Base-by-base conservation (phyloP, 2,888 invertebrate species). In the Spialia ferax region DNA sequence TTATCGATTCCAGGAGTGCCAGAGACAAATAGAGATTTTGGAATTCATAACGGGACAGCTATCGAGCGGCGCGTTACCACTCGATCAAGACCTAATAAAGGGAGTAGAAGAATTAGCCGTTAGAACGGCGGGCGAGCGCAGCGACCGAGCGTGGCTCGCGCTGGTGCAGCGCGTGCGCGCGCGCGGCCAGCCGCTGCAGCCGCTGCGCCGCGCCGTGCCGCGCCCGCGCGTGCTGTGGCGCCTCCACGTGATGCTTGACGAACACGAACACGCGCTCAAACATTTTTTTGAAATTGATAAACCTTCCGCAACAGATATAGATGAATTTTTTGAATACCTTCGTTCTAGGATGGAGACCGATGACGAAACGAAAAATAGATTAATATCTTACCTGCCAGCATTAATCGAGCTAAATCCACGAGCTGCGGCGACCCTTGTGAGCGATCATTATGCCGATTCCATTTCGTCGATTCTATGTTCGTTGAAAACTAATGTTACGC, bases 11-110 rank as follows among this genome's bases (percentile, higher is more conserved):
- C 75, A 93, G 93, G 87, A 87, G n/a, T 56, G 73, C 0, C 81
- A 82, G 8, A 88, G 88, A 55, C 85, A 87, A 22, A 75, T 86
- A 7, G 92, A 92, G 72, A 79, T 94, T 32, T 73, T 93, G 26
- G 89, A 92, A 62, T 94, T 93, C 74, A 83, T 93, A 32, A 80
- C 84, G 5, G 85, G 86, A 1, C 94, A 93, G 72, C 69, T 93
- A 42, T 81, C 78, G 57, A 77, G 84, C 45, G 88, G 91, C 4
- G 84, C 88, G 26, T 73, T 90, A n/a, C 92, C 92, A 1, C 72
- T 83, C 38, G 92, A 92, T 70, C 82, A 79, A 54, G 87, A 88
- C 63, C 74, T 89, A n/a, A 77, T 87, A 18, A 77, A 75, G 29
- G 79, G 80, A 59, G 78, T 86, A 38, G 79, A 81, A 69, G 78